These are phyloP conservation scores for Lithodes maja DNA, from an alignment of 2,888 invertebrate genomes.

Conservation along the genomic window DNA sequence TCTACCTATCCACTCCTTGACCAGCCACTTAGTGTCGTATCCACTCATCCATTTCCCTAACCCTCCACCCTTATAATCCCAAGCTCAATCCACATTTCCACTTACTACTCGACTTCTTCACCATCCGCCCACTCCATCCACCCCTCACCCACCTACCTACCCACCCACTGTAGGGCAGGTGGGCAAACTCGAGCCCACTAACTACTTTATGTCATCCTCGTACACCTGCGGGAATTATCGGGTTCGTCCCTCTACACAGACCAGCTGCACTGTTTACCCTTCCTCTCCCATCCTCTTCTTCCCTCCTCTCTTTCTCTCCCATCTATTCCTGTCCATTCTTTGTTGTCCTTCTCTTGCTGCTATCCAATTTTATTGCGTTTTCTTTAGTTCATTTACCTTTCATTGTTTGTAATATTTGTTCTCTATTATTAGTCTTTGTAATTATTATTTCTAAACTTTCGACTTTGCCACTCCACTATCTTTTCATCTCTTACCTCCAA, in stretches of 20 bases:
- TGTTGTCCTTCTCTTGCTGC: neutral
- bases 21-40: too few relatives aligned
- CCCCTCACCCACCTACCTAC: neutral
- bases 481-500: too few relatives aligned
- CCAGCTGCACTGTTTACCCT: neutral
- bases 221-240: constrained; percentile 13
- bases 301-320: neutral
- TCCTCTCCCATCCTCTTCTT: neutral
- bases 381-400: too few relatives aligned
- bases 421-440: too few relatives aligned
- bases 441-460: too few relatives aligned
- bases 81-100: too few relatives aligned
- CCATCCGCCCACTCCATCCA: neutral
- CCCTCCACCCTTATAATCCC: too few relatives aligned
- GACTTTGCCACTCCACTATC: too few relatives aligned
- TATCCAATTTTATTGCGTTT: neutral
- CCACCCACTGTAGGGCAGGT: neutral
- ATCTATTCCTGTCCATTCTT: neutral
- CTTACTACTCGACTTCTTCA: too few relatives aligned
- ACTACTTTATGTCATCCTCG: neutral
- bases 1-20: too few relatives aligned
- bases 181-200: neutral
- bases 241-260: constrained; percentile 1
- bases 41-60: too few relatives aligned
- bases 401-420: too few relatives aligned